Evolutionary conservation across 2,113 vertebrate genomes (phyloP).

Genomic region (Muntiacus muntjak): DNA sequence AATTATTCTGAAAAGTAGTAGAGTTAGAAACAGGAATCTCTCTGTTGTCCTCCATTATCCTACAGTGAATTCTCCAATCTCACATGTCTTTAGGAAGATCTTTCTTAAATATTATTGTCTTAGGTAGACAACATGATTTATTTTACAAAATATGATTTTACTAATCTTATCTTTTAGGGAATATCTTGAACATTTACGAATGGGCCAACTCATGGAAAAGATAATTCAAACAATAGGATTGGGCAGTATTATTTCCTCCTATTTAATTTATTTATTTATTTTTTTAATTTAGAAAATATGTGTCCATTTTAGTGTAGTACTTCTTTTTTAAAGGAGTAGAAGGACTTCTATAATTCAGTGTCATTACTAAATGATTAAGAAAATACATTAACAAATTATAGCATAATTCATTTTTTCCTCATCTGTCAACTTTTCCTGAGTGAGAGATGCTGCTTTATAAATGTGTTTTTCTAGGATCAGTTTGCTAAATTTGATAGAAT

Average conservation of each 20-base stretch:
- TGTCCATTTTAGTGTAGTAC: not conserved
- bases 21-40: not conserved
- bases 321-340: not conserved
- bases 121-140: not conserved
- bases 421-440: not conserved
- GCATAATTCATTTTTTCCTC: not conserved
- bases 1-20: not conserved
- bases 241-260: not conserved
- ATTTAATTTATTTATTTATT: not conserved
- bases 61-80: not conserved
- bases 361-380: conserved; percentile 6
- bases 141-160: not conserved
- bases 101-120: not conserved
- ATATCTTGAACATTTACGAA: not conserved
- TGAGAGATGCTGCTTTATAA: not conserved
- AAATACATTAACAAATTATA: not conserved
- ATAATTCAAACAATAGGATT: not conserved
- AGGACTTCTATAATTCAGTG: not conserved
- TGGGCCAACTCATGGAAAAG: not conserved
- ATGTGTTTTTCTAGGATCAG: not conserved
- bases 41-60: not conserved
- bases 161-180: not conserved
- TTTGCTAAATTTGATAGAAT: conserved; percentile 28
- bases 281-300: not conserved
- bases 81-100: not conserved